Base-by-base conservation (phyloP, 2,888 invertebrate species). In the Parnassius orleans region DNA sequence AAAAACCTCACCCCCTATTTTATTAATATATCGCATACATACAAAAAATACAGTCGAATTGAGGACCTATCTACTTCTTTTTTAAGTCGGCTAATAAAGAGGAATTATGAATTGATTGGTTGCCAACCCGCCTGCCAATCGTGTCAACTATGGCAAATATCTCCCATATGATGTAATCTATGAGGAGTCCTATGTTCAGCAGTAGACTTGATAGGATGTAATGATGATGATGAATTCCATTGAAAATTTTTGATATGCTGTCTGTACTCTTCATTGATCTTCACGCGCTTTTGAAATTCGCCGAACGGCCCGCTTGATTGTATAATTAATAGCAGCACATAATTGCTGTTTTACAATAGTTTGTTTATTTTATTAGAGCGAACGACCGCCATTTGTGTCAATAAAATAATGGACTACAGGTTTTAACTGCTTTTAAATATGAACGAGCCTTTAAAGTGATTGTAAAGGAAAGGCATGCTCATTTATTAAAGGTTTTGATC, bases 311-410 rank as follows among this genome's bases (percentile, higher is more conserved):
- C 54, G 44, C 54, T 67, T 71, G 72, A 76, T 75, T 65, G 70
- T 72, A 69, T 78, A 76, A 80, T 79, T 77, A 77, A 78, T 76
- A 76, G 76, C 69, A 62, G 57, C 51, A 50, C 65, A 64, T 69
- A 71, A 75, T 73, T 72, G 70, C 52, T 60, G 63, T 69, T 75
- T 70, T 72, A 71, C 65, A 65, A 69, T 73, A 72, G 68, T 72
- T 69, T 73, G 69, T 74, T 75, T 68, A 68, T 71, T 72, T 75
- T 73, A 77, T 75, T 74, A 69, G 64, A 33, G 52, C 55, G 57
- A 57, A 64, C 64, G 63, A 70, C 72, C 70, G 73, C 69, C 66
- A 80, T 80, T 80, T 75, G 73, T 66, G 68, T 66, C 74, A 69
- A 74, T 81, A 80, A 80, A 81, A 69, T 69, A 72, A 73, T 70